Evolutionary conservation across 2,888 invertebrate species (phyloP).

Genomic region (Scaeva pyrastri): DNA sequence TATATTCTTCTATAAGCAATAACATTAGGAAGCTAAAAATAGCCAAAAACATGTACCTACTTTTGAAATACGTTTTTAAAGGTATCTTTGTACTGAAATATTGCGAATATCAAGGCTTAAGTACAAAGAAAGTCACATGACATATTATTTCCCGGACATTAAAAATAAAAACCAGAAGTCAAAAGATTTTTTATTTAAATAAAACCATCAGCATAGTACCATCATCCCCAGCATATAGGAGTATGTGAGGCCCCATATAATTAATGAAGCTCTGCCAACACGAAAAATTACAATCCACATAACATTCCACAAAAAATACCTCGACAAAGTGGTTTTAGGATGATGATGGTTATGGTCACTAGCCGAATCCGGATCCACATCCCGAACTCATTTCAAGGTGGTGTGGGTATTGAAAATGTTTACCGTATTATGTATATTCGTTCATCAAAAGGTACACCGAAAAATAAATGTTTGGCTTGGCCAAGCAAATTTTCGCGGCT

Average conservation of each 20-base stretch:
- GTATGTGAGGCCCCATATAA: conserved; percentile 59
- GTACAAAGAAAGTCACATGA: no score
- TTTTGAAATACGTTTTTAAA: no score
- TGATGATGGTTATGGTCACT: conserved; percentile 49
- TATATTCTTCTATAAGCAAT: no score
- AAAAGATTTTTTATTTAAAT: conserved; percentile 21
- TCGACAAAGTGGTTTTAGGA: conserved; percentile 71
- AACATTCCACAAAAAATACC: conserved; percentile 75
- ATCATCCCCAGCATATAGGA: background rate
- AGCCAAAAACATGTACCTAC: no score
- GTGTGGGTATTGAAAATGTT: conserved; percentile 15
- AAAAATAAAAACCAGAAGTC: conserved; percentile 19
- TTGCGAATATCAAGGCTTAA: no score
- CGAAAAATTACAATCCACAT: conserved; percentile 75
- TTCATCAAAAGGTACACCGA: conserved; percentile 62
- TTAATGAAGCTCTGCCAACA: conserved; percentile 73
- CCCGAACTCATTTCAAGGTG: background rate
- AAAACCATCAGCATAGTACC: background rate
- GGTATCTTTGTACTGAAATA: no score
- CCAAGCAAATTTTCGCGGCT: conserved; percentile 74
- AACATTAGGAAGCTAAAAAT: no score
- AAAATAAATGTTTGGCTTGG: conserved; percentile 70
- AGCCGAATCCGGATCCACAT: background rate
- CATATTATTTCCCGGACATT: no score
- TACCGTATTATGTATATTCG: conserved; percentile 10